These are phyloP conservation scores for Pao palembangensis DNA, from an alignment of 2,113 vertebrate species.

Conservation along the genomic window DNA sequence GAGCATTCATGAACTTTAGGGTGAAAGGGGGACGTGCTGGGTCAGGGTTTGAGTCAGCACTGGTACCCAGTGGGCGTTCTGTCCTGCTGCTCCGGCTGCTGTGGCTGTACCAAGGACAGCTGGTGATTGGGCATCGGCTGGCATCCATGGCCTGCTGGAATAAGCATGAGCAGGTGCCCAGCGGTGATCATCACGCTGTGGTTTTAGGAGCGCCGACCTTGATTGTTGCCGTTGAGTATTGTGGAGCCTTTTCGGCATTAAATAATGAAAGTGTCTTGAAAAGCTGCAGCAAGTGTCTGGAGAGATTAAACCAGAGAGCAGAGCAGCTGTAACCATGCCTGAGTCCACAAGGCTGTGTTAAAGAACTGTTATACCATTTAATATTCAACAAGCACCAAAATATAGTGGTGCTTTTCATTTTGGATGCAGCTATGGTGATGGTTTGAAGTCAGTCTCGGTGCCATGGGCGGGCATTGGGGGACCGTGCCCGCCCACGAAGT, in stretches of 20 bases:
- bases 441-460: no score
- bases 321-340: conserved; percentile 7
- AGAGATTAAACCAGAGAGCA: conserved; percentile 18
- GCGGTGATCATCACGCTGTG: conserved; percentile 2
- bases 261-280: conserved; percentile 12
- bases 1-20: not conserved
- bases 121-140: conserved; percentile 13
- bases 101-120: conserved; percentile 1
- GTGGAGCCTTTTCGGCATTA: conserved; percentile 8
- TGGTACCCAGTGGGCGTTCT: conserved; percentile 4
- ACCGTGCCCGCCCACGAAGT: no score
- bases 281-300: conserved; percentile 17
- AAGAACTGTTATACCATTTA: no score
- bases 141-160: conserved; percentile 14
- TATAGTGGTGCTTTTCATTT: no score
- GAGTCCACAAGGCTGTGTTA: conserved; percentile 17
- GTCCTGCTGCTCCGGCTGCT: conserved; percentile 17
- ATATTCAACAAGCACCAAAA: no score
- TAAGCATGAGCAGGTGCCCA: conserved; percentile 3
- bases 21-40: not conserved
- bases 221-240: not conserved
- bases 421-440: no score
- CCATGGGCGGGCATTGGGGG: no score
- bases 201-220: not conserved
- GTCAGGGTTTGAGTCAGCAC: conserved; percentile 12